Evolutionary conservation across 2,113 vertebrate genomes (phyloP).

Genomic region (Prochilodus magdalenae): DNA sequence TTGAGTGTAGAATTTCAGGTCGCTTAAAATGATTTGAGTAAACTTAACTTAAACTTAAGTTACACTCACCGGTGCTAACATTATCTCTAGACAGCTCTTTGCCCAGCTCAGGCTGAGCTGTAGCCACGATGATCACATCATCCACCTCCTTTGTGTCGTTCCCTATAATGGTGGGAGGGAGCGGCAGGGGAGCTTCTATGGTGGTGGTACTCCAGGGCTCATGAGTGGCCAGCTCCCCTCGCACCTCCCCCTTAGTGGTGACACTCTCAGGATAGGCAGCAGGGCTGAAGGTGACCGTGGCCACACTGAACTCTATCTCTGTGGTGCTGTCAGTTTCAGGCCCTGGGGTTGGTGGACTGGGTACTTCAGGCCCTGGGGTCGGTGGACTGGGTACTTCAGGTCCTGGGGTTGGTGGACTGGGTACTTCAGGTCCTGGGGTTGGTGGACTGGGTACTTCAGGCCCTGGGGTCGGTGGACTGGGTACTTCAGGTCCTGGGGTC

Average conservation of each 20-base stretch:
- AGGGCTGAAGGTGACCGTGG: conserved; percentile 68
- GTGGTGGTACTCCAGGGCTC: conserved; percentile 72
- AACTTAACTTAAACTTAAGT: too few species aligned
- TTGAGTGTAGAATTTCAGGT: too few species aligned
- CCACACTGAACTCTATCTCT: conserved; percentile 64
- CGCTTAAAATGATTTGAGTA: too few species aligned
- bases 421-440: conserved; percentile 66
- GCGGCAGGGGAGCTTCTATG: conserved; percentile 42
- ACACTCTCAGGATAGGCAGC: conserved; percentile 71
- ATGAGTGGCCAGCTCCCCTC: conserved; percentile 77
- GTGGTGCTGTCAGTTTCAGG: conserved; percentile 60
- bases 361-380: conserved; percentile 64
- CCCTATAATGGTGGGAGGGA: conserved; percentile 49
- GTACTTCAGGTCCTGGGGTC: conserved; percentile 66
- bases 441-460: conserved; percentile 56
- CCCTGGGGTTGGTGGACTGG: conserved; percentile 60
- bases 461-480: conserved; percentile 60
- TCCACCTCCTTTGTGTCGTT: conserved; percentile 47
- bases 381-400: conserved; percentile 55
- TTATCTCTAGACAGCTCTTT: conserved; percentile 37
- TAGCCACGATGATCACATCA: conserved; percentile 54
- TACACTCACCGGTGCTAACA: conserved; percentile 75
- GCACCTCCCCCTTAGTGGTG: conserved; percentile 74
- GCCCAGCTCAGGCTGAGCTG: conserved; percentile 48
- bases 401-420: conserved; percentile 60